A percentile compares a stretch with the other conserved stretches of the same genome.
Evolutionary conservation across 2,113 vertebrate species (phyloP).

Genomic region (Eulemur rufifrons): DNA sequence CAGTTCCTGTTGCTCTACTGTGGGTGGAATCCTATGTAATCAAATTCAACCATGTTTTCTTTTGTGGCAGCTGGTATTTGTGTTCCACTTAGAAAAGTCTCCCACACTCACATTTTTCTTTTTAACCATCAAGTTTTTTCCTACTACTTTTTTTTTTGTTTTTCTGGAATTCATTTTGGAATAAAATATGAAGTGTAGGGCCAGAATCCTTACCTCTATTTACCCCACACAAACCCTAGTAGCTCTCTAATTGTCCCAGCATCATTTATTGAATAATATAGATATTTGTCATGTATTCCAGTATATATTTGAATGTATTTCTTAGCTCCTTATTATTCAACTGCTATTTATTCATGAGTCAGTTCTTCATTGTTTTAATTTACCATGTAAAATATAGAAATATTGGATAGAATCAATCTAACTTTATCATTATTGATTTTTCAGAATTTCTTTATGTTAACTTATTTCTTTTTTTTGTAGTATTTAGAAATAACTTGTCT

Average conservation of each 20-base stretch:
- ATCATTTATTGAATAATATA: not conserved
- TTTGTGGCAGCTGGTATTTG: not conserved
- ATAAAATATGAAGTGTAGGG: not conserved
- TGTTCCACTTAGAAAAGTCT: not conserved
- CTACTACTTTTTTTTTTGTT: not conserved
- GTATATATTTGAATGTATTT: not conserved
- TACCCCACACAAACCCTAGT: not conserved
- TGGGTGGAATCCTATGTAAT: not conserved
- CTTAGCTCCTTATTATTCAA: not conserved
- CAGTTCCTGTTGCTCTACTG: not conserved
- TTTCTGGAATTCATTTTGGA: not conserved
- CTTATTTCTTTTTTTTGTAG: not conserved
- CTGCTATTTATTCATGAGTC: not conserved
- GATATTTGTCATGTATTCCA: not conserved
- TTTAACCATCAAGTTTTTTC: not conserved
- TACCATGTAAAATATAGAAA: not conserved
- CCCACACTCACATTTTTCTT: not conserved
- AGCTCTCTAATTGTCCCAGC: not conserved
- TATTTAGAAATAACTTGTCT: not conserved
- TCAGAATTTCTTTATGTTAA: not conserved
- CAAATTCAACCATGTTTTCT: not conserved
- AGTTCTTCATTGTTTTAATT: not conserved
- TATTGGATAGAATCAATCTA: not conserved
- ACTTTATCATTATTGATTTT: not conserved
- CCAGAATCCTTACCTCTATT: not conserved